Conservation (phyloP, 1,140 invertebrate genomes). For the Papilio helenus region DNA sequence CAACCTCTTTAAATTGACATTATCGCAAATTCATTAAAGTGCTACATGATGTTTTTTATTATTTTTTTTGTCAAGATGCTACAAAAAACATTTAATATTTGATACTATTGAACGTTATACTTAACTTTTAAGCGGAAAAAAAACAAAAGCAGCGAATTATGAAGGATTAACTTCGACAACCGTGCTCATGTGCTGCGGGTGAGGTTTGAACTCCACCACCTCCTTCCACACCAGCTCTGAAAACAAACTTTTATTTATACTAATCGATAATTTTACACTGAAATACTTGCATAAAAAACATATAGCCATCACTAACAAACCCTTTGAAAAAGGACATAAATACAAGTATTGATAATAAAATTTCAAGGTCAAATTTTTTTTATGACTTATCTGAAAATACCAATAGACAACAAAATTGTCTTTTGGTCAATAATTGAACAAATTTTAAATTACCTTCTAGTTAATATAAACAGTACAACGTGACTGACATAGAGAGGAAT, state of each 20-base stretch:
- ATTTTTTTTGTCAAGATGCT: slow-evolving; percentile 5
- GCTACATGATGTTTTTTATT: neutral
- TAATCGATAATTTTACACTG: neutral
- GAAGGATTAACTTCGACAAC: slow-evolving; percentile 77
- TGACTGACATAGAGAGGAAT: no score
- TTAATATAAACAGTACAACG: no score
- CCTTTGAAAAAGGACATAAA: no score
- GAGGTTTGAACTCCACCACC: slow-evolving; percentile 89
- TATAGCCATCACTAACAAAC: no score
- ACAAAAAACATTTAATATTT: neutral
- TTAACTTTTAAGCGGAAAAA: neutral
- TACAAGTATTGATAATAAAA: no score
- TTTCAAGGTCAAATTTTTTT: no score
- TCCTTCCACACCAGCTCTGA: slow-evolving; percentile 91
- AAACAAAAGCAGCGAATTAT: slow-evolving; percentile 46
- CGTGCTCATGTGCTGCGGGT: slow-evolving; percentile 83
- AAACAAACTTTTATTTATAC: slow-evolving; percentile 58
- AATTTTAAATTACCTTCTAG: no score
- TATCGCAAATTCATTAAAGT: neutral
- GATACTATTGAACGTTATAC: neutral
- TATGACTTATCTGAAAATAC: no score
- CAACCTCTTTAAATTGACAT: slow-evolving; percentile 17
- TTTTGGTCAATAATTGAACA: no score
- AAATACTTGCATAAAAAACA: no score
- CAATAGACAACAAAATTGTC: no score